Evolutionary conservation across 2,797 vertebrate species (phyloP), one percentile per base, ranked within the genome.

Genomic region (Protonibea diacanthus): DNA sequence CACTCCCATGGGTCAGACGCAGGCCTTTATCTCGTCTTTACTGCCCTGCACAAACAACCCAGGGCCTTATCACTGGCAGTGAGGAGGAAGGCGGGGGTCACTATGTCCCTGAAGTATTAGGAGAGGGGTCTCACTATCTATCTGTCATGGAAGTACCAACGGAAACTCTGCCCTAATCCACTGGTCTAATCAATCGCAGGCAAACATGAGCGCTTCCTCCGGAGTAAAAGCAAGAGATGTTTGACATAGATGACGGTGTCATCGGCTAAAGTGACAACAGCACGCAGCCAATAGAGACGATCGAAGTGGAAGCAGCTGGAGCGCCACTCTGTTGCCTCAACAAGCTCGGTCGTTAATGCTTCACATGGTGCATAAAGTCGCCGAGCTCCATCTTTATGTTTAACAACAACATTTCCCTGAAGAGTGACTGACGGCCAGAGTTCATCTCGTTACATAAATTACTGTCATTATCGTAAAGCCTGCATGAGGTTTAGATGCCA

Each of bases 1-100:
- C 71, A 9, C 76, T 65, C 57, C 60, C 52, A 47, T 0, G 23
- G 44, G 74, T 51, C 48, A 76, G 51, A 68, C 18, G 0, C 10
- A 0, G 57, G 61, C 33, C 81, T 80, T 93, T 93, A 92, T 93
- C 89, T 85, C 20, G 6, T 73, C 66, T 91, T 92, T 89, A 93
- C 84, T 78, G 87, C 88, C 58, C 56, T 3, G 5, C 77, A 86
- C 91, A 93, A 94, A 92, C 90, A 91, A 69, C 25, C 62, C 44
- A 6, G 17, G 47, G 60, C 44, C 59, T 88, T 84, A 80, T 87
- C 83, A 44, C 48, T 27, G 53, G 18, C 17, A 20, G 47, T 0
- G 0, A 13, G 25, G 51, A 29, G 51, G 38, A 29, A 27, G 59
- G 33, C 33, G 45, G 44, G 64, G 69, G 33, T 15, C 42, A 42